Base-by-base conservation (phyloP, 2,797 vertebrate genomes). In the Protonibea diacanthus region DNA sequence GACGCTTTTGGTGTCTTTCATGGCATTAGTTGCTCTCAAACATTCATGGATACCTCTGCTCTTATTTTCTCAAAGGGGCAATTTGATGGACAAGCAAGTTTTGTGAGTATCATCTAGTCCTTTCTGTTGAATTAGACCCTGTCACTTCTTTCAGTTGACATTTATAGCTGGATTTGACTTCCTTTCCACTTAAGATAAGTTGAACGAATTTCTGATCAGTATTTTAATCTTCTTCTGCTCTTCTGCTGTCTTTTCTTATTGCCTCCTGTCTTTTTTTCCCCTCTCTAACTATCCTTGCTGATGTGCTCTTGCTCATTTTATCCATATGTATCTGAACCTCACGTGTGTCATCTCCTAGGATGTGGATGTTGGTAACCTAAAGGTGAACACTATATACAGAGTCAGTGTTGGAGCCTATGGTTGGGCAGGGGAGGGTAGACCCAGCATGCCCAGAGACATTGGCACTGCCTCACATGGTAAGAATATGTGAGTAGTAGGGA, bases 331-430 rank as follows among this genome's bases (percentile, higher is more conserved):
- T 47, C 21, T 49, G 12, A 15, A 45, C 53, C 0, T 18, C 2
- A 7, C 27, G 29, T 63, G 17, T 57, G 18, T 38, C 12, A 0
- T 60, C n/a, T 27, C 59, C 8, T 27, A 99, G 98, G 97, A 98
- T 44, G 94, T 98, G 70, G 91, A 96, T 38, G 95, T 99, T 0
- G 92, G 94, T 9, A 93, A 94, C 72, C 93, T 99, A 75, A 97
- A 95, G 80, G 95, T 97, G 51, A 97, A 95, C 79, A 95, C 96
- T 0, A 95, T 92, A 2, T 97, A 98, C 83, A 94, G 93, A 0
- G 96, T 99, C 14, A 97, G 96, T 0, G 90, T 99, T 10, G 97
- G 96, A 57, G 97, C 97, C 0, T 97, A 97, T 0, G 92, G 96
- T 66, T 96, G 95, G 96, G 94, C 95, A 0, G 96, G 96, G 47